Evolutionary conservation across 1,140 invertebrate species (phyloP), one percentile per base, ranked within the genome.

Genomic region (Galendromus occidentalis): DNA sequence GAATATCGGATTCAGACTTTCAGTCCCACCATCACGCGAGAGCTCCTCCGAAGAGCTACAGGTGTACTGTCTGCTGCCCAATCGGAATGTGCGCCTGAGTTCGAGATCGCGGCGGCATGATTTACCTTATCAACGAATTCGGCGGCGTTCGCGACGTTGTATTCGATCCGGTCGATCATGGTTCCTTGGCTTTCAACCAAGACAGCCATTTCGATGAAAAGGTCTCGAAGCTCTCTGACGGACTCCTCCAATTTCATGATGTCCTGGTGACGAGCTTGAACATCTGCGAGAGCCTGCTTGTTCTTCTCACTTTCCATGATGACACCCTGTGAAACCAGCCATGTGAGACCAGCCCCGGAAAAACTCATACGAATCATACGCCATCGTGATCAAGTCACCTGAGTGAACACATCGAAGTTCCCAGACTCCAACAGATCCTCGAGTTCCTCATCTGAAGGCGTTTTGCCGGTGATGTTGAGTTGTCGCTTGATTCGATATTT

Each of bases 121-220:
- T 9, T 14, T 25, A 59, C 82, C 68, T 69, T 73, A 64, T 80
- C 81, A 65, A 86, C 79, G 73, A 81, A 81, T 69, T 83, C 79
- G 42, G 78, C 79, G 7, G 84, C 82, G 73, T 80, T 79, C 72
- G 79, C 77, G 66, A 84, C 84, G 76, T 83, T 84, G 77, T 83
- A 82, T 76, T 85, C 84, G 66, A 86, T 81, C 67, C 80, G 81
- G 74, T 85, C 82, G 69, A 86, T 74, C 71, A 83, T 80, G 69
- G 85, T 84, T 72, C 85, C 83, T 85, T 95, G 91, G 82, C 86
- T 92, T 78, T 94, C 90, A 69, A 95, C 90, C 71, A 95, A 79
- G 87, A 93, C 89, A 47, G 91, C 90, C 90, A 95, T 94, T 76
- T 95, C 91, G 86, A 96, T 91, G 76, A 97, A 98, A 89, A 98